phyloP scores from a whole-genome alignment of 2,797 vertebrate species.

The Halcyon smyrnensis region DNA sequence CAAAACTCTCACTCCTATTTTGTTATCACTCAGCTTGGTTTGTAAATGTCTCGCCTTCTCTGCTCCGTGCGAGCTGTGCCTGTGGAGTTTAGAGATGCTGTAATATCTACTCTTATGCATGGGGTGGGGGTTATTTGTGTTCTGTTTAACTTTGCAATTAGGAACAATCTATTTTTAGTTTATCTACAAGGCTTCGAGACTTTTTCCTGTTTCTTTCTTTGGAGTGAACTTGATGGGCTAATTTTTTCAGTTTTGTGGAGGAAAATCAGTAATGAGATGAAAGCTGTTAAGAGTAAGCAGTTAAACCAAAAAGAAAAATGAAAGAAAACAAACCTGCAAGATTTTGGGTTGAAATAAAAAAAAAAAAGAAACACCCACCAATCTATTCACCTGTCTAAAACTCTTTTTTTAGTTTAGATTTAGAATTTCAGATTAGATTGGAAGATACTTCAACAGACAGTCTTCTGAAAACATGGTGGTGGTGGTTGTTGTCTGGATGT shows the following conservation, averaged over 20 bases:
- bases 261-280: constrained; percentile 5
- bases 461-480: constrained; percentile 28
- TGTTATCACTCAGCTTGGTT: not conserved
- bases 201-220: constrained; percentile 20
- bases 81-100: not conserved
- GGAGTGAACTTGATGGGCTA: constrained; percentile 24
- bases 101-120: not conserved
- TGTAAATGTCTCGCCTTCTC: not conserved
- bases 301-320: not conserved
- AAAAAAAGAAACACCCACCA: not conserved
- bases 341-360: not conserved
- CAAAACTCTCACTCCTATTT: not conserved
- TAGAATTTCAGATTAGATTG: constrained; percentile 2
- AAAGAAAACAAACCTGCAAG: not conserved
- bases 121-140: constrained; percentile 13
- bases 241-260: constrained; percentile 17
- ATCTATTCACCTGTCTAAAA: not conserved
- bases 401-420: not conserved
- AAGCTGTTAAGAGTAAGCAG: not conserved
- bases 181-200: constrained; percentile 2
- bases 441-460: not conserved
- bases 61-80: not conserved
- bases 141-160: constrained; percentile 33
- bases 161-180: constrained; percentile 31
- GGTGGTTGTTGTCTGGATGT: constrained; percentile 33